A percentile compares a stretch with the other conserved stretches of the same genome.
Evolutionary conservation across 2,113 vertebrate genomes (phyloP).

Genomic region (Bubo bubo): DNA sequence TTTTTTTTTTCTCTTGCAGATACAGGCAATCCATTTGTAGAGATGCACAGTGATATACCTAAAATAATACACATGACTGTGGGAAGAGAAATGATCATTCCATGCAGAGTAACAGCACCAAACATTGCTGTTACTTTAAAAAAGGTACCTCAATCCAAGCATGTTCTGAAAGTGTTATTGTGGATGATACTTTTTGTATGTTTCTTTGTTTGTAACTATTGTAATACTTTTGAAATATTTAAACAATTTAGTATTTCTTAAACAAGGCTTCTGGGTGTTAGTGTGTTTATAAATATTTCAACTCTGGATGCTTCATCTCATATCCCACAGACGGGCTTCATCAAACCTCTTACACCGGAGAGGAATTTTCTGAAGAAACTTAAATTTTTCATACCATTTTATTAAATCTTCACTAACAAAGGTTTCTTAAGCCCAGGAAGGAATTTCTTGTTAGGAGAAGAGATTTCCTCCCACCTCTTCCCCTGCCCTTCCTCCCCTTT

Average conservation of each 20-base stretch:
- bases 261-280: background rate
- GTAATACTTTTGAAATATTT: background rate
- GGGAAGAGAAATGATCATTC: constrained; percentile 84
- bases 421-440: constrained; percentile 7
- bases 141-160: constrained; percentile 66
- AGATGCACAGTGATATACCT: constrained; percentile 78
- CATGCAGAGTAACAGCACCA: constrained; percentile 91
- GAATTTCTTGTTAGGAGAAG: constrained; percentile 26
- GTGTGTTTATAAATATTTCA: background rate
- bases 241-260: background rate
- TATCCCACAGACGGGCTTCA: background rate
- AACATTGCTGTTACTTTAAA: constrained; percentile 80
- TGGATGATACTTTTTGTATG: background rate
- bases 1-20: constrained; percentile 78
- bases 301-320: background rate
- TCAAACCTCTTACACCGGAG: background rate
- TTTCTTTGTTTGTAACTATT: background rate
- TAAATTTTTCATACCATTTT: background rate
- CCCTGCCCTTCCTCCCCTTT: constrained; percentile 25
- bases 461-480: constrained; percentile 28
- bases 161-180: background rate
- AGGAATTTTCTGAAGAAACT: background rate
- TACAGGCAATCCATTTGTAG: constrained; percentile 86
- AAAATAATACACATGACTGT: constrained; percentile 82
- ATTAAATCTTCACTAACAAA: background rate